Conservation (phyloP, 2,797 vertebrate genomes). For the Cottoperca gobio region DNA sequence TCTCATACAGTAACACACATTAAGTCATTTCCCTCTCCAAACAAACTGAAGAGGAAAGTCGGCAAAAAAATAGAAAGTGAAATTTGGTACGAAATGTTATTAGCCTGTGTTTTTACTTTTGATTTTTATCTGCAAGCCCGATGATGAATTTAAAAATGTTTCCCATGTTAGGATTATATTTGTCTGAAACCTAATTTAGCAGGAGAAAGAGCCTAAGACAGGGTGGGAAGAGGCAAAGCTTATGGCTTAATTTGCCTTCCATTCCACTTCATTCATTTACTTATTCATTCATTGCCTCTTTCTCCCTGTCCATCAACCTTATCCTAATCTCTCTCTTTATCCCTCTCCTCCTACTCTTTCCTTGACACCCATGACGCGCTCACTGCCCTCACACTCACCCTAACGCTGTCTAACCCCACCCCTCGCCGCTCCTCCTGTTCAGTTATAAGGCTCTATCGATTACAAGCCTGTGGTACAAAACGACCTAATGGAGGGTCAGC, state of each 20-base stretch:
- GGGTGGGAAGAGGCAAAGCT: conserved; percentile 54
- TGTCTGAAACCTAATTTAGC: conserved; percentile 63
- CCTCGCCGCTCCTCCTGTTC: conserved; percentile 64
- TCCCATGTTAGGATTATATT: conserved; percentile 55
- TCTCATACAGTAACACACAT: conserved; percentile 83
- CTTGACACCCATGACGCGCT: conserved; percentile 67
- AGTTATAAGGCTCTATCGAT: conserved; percentile 90
- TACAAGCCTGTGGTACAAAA: conserved; percentile 89
- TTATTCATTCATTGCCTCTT: conserved; percentile 81
- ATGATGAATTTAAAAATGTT: conserved; percentile 55
- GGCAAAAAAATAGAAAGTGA: conserved; percentile 41
- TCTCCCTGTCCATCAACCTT: conserved; percentile 80
- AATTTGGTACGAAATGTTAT: conserved; percentile 57
- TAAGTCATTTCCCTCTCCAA: conserved; percentile 84
- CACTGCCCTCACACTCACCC: conserved; percentile 62
- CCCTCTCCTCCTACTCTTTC: conserved; percentile 63
- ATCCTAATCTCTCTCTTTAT: conserved; percentile 80
- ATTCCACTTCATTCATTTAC: conserved; percentile 72
- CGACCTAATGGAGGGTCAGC: conserved; percentile 93
- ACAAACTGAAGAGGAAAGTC: conserved; percentile 67
- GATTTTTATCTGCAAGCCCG: conserved; percentile 65
- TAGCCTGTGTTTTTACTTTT: conserved; percentile 47
- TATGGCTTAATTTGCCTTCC: conserved; percentile 72
- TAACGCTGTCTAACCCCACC: conserved; percentile 43
- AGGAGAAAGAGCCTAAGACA: conserved; percentile 46